Percentiles rank a stretch among this genome's conserved stretches.
These are phyloP conservation scores for Sebastes oblongus DNA, from an alignment of 2,797 vertebrate genomes.

Conservation along the genomic window DNA sequence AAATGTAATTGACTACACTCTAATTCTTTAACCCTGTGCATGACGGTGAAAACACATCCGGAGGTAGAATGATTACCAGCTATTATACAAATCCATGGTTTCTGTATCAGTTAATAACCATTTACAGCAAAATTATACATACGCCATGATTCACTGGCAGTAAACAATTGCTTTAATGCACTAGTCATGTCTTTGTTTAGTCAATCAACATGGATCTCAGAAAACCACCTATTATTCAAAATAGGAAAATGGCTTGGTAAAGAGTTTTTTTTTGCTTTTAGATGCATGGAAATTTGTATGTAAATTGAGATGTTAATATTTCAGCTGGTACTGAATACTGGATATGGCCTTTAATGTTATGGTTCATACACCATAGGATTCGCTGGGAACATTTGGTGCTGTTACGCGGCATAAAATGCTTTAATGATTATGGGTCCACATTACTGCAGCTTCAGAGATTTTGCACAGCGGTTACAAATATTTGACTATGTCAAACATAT, in stretches of 20 bases:
- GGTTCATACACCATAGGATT: slow-evolving; percentile 65
- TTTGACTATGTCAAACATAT: slow-evolving; percentile 27
- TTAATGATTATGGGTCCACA: slow-evolving; percentile 36
- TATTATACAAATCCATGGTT: slow-evolving; percentile 79
- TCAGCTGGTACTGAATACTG: slow-evolving; percentile 63
- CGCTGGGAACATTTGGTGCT: slow-evolving; percentile 52
- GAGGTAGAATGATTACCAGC: slow-evolving; percentile 81
- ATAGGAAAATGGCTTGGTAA: slow-evolving; percentile 73
- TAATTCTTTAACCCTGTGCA: slow-evolving; percentile 84
- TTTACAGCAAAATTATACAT: slow-evolving; percentile 80
- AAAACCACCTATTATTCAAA: slow-evolving; percentile 77
- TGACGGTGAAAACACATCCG: slow-evolving; percentile 77
- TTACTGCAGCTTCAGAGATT: slow-evolving; percentile 31
- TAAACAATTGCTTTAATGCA: slow-evolving; percentile 83
- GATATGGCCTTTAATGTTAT: slow-evolving; percentile 70
- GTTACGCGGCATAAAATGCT: slow-evolving; percentile 52
- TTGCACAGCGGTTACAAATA: slow-evolving; percentile 25
- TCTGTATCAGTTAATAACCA: slow-evolving; percentile 81
- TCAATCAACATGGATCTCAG: slow-evolving; percentile 74
- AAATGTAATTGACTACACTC: slow-evolving; percentile 84
- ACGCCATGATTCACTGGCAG: slow-evolving; percentile 66
- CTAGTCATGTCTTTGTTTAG: slow-evolving; percentile 80
- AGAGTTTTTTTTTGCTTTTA: slow-evolving; percentile 74
- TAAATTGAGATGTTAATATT: slow-evolving; percentile 79
- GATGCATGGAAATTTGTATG: slow-evolving; percentile 78